Percentiles rank a stretch among this genome's conserved stretches.
phyloP scores from a whole-genome alignment of 23 tunicate species.

The Ascidia mentula region DNA sequence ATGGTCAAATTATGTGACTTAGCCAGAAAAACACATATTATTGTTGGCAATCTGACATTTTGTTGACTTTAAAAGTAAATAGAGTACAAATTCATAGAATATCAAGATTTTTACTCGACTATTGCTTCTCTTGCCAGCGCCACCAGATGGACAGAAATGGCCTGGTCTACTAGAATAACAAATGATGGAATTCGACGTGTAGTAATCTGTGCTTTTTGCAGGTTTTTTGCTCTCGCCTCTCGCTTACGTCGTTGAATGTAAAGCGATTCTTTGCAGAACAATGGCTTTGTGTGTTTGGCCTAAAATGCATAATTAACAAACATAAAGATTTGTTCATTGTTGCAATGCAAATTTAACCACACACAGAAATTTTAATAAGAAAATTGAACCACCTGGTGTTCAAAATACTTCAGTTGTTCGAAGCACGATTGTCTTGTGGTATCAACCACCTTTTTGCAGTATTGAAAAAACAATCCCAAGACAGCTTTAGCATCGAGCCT shows the following conservation, averaged over 20 bases:
- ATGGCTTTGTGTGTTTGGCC: conserved; percentile 63
- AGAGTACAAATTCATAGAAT: too few relatives aligned
- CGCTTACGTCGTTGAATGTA: conserved; percentile 63
- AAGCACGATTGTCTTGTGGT: conserved; percentile 62
- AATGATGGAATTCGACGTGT: conserved; percentile 36
- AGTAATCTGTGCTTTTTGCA: conserved; percentile 58
- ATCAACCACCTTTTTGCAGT: conserved; percentile 72
- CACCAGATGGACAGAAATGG: conserved; percentile 62
- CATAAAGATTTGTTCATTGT: too few relatives aligned
- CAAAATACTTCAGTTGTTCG: conserved; percentile 64
- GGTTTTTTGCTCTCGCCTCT: conserved; percentile 29
- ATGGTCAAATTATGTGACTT: too few relatives aligned
- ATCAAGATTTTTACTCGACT: conserved; percentile 44
- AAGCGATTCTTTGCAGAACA: conserved; percentile 78
- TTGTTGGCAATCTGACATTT: too few relatives aligned
- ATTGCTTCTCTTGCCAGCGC: conserved; percentile 39
- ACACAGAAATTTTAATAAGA: not conserved
- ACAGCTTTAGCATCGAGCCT: conserved; percentile 42
- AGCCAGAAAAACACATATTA: too few relatives aligned
- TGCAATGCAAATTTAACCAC: conserved; percentile 4
- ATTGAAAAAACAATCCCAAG: conserved; percentile 62
- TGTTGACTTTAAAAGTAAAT: too few relatives aligned
- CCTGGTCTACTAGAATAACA: conserved; percentile 65
- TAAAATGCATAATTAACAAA: conserved; percentile 1
- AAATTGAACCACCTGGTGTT: conserved; percentile 52